Percentiles rank a stretch among this genome's conserved stretches.
Conservation (phyloP, 1,140 invertebrate genomes). For the Ostrea edulis region DNA sequence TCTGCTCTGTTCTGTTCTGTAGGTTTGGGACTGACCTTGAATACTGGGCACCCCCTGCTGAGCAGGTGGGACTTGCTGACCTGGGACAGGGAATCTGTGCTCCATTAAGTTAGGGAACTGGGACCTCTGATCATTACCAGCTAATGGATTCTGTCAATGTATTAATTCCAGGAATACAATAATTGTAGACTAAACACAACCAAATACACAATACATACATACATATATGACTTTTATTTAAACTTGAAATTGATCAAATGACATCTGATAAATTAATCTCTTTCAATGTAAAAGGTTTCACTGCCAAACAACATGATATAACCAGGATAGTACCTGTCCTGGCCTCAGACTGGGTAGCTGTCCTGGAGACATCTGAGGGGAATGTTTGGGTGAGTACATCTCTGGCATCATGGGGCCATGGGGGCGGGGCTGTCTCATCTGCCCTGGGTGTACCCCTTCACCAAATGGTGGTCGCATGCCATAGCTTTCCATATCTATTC, state of each 20-base stretch:
- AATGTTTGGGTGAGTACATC: constrained; percentile 39
- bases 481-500: not conserved
- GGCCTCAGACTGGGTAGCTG: constrained; percentile 17
- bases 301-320: too few relatives aligned
- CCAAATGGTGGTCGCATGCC: constrained; percentile 16
- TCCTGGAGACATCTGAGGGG: constrained; percentile 46
- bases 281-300: too few relatives aligned
- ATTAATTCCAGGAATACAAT: not conserved
- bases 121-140: not conserved
- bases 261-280: too few relatives aligned
- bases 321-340: not conserved
- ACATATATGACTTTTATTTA: too few relatives aligned
- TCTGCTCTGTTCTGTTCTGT: constrained; percentile 32
- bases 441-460: constrained; percentile 40
- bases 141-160: constrained; percentile 28
- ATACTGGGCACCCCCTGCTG: constrained; percentile 45
- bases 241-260: too few relatives aligned
- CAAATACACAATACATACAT: not conserved
- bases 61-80: not conserved
- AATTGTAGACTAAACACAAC: too few relatives aligned
- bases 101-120: constrained; percentile 31
- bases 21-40: not conserved
- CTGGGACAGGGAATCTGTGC: constrained; percentile 3
- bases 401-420: constrained; percentile 39
- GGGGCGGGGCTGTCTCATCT: constrained; percentile 44